Percentiles rank a stretch among this genome's conserved stretches.
Conservation (phyloP, 2,797 vertebrate species). For the Streptopelia turtur region DNA sequence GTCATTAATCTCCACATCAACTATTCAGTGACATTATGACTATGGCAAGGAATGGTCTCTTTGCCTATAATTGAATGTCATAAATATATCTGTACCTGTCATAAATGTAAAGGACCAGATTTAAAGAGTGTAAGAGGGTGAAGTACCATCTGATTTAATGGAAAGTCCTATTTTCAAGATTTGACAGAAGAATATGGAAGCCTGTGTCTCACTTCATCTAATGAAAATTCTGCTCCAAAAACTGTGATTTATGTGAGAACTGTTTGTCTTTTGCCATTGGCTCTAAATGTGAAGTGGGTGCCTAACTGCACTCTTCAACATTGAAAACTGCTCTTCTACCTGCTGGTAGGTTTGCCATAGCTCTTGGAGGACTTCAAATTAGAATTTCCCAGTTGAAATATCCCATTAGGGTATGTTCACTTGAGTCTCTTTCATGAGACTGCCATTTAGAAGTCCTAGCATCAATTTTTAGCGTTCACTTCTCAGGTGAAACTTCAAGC, state of each 20-base stretch:
- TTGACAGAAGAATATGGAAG: not conserved
- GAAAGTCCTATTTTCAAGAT: not conserved
- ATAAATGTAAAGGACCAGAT: not conserved
- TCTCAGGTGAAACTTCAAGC: not conserved
- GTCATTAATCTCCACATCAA: not conserved
- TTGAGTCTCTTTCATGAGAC: not conserved
- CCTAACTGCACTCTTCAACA: not conserved
- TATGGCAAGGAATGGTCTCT: not conserved
- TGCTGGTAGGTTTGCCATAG: not conserved
- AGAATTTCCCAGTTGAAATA: not conserved
- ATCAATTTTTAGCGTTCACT: not conserved
- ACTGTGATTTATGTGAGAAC: not conserved
- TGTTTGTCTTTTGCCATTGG: not conserved
- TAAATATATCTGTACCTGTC: not conserved
- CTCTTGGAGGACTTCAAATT: not conserved
- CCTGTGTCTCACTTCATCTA: not conserved
- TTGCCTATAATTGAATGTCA: not conserved
- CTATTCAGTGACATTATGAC: not conserved
- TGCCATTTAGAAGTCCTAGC: not conserved
- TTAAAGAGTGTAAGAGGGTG: not conserved
- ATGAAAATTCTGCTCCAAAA: not conserved
- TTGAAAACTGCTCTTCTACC: not conserved
- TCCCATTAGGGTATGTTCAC: not conserved
- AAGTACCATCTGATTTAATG: not conserved
- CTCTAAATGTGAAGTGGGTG: not conserved